A percentile compares a stretch with the other conserved stretches of the same genome.
Conservation (phyloP, 92 coral and sea anemone species). For the Siderastrea radians region DNA sequence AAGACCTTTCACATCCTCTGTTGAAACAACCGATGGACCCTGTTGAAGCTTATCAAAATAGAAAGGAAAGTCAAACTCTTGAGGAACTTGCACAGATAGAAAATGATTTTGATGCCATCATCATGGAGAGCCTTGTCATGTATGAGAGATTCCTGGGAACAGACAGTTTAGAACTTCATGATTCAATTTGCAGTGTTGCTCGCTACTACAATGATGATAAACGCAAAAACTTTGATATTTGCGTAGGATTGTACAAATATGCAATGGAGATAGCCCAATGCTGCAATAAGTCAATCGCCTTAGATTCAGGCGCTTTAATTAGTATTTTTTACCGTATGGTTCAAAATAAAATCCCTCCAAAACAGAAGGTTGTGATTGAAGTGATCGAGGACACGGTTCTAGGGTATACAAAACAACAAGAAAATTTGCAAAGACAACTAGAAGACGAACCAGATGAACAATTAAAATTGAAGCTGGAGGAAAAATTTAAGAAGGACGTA, state of each 20-base stretch:
- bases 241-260: constrained; percentile 86
- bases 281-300: constrained; percentile 74
- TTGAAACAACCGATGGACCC: constrained; percentile 68
- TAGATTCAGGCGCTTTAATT: constrained; percentile 82
- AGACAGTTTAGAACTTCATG: constrained; percentile 73
- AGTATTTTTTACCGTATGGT: constrained; percentile 91
- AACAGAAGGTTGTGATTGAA: constrained; percentile 61
- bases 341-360: constrained; percentile 74
- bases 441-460: constrained; percentile 22
- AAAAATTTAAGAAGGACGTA: too few relatives aligned
- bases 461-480: too few relatives aligned
- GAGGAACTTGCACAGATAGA: constrained; percentile 61
- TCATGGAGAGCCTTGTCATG: constrained; percentile 83
- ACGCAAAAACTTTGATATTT: constrained; percentile 82
- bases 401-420: constrained; percentile 67
- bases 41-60: constrained; percentile 79
- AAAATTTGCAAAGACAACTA: constrained; percentile 38
- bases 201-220: constrained; percentile 27
- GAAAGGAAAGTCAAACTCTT: constrained; percentile 76
- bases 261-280: constrained; percentile 89
- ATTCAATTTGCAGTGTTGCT: constrained; percentile 91
- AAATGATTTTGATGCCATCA: constrained; percentile 73
- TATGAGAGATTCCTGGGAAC: constrained; percentile 86
- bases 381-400: constrained; percentile 69
- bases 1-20: constrained; percentile 18